A percentile compares a stretch with the other conserved stretches of the same genome.
Evolutionary conservation across 92 coral and sea anemone species (phyloP).

Genomic region (Galaxea fascicularis): DNA sequence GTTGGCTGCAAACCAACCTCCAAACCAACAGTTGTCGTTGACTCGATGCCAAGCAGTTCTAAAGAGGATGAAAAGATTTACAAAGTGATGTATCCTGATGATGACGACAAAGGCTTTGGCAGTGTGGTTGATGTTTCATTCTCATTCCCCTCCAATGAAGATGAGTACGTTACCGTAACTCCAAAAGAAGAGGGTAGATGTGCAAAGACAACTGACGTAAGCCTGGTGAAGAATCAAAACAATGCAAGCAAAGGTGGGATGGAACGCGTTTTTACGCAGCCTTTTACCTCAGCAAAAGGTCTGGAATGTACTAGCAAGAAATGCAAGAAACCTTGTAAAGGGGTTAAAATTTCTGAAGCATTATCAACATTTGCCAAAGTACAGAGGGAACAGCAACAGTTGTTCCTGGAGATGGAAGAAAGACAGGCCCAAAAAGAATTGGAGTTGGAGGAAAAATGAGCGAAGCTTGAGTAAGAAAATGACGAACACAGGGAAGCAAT

Average conservation of each 20-base stretch:
- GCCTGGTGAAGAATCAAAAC: slow-evolving; percentile 38
- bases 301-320: slow-evolving; percentile 7
- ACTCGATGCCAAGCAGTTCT: slow-evolving; percentile 27
- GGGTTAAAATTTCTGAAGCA: slow-evolving; percentile 27
- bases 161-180: slow-evolving; percentile 11
- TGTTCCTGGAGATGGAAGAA: slow-evolving; percentile 35
- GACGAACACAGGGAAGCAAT: slow-evolving; percentile 16
- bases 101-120: not conserved
- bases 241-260: slow-evolving; percentile 21
- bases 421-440: slow-evolving; percentile 28
- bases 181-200: slow-evolving; percentile 13
- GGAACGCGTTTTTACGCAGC: slow-evolving; percentile 11
- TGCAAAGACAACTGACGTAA: slow-evolving; percentile 5
- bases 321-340: slow-evolving; percentile 24
- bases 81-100: slow-evolving; percentile 10
- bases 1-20: slow-evolving; percentile 32
- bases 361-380: slow-evolving; percentile 27
- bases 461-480: slow-evolving; percentile 33
- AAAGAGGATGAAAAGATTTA: slow-evolving; percentile 22
- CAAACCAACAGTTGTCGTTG: slow-evolving; percentile 1
- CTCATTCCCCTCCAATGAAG: not conserved
- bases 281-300: not conserved
- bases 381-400: slow-evolving; percentile 37
- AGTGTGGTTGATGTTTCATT: slow-evolving; percentile 20
- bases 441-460: slow-evolving; percentile 41